Evolutionary conservation across 1,140 invertebrate genomes (phyloP).

Genomic region (Bombus balteatus): DNA sequence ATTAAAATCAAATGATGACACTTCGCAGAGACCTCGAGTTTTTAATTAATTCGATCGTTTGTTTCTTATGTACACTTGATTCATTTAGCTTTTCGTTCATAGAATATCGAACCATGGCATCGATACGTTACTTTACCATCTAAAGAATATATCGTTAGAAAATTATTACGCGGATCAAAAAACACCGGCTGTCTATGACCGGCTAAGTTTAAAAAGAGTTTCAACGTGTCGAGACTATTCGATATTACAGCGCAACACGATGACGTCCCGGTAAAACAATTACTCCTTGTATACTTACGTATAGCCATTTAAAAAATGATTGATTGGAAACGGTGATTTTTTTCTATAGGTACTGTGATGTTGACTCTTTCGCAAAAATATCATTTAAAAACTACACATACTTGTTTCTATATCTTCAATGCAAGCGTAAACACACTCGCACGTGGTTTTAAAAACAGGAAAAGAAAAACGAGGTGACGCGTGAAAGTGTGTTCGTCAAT

Average conservation of each 20-base stretch:
- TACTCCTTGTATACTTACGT: conserved; percentile 32
- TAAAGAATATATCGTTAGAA: conserved; percentile 48
- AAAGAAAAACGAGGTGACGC: neutral
- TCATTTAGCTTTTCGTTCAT: conserved; percentile 4
- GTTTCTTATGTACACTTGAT: conserved; percentile 53
- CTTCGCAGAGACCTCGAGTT: conserved; percentile 6
- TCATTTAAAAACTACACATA: conserved; percentile 43
- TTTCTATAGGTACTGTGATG: conserved; percentile 53
- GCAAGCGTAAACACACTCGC: neutral
- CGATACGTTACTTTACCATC: conserved; percentile 38
- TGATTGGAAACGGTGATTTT: conserved; percentile 12
- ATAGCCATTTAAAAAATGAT: conserved; percentile 64
- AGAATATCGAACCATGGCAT: conserved; percentile 42
- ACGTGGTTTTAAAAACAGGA: neutral
- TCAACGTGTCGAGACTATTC: conserved; percentile 38
- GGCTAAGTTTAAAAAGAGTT: conserved; percentile 49
- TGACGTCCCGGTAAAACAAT: conserved; percentile 54
- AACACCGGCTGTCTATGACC: neutral
- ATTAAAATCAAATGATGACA: conserved; percentile 4
- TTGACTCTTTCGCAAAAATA: conserved; percentile 64
- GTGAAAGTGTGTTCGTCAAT: neutral
- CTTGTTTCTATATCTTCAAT: too few species aligned
- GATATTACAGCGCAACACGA: conserved; percentile 13
- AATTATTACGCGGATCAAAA: conserved; percentile 56
- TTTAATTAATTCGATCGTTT: neutral